Evolutionary conservation across 2,113 vertebrate genomes (phyloP), one percentile per base, ranked within the genome.

Genomic region (Misgurnus mizolepis): DNA sequence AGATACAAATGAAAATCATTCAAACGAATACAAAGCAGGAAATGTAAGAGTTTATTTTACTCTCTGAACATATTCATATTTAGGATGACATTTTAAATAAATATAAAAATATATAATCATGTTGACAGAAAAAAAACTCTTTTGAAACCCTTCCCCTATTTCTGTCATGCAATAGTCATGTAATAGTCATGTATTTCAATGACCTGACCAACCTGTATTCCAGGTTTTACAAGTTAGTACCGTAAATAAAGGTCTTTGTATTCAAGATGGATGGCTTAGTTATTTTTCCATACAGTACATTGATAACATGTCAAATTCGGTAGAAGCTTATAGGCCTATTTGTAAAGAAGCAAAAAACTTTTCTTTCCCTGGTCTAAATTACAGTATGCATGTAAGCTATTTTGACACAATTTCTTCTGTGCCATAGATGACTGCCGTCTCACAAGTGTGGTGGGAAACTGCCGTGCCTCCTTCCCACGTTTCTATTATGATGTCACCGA

Each of bases 401-500:
- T 4, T 76, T 17, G 0, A 22, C 39, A 22, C 22, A 14, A 22
- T 12, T 10, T 18, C 50, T 34, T 64, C 27, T 78, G 49, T 34
- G 5, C 9, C 75, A 80, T 84, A 95, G 95, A 84, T 0, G 56
- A 1, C 0, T 95, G 95, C 65, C 72, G 6, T 0, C 79, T 78
- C 17, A 84, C 88, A 0, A 80, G 74, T 73, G 80, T 22, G 10
- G 90, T 92, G 11, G 95, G 95, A 0, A 15, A 5, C 0, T 96
- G 94, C 64, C 90, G 93, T 0, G 95, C 94, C 0, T 49, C 89
- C 1, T 86, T 95, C 6, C 89, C 80, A 0, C 80, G 86, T 47
- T 94, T 92, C 87, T 94, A 89, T 91, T 95, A 93, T 85, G 86
- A 95, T 1, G 78, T 81, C 34, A 85, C 87, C 0, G 86, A 41